A percentile compares a stretch with the other conserved stretches of the same genome.
Conservation (phyloP, 2,888 invertebrate genomes). For the Tipula lateralis region DNA sequence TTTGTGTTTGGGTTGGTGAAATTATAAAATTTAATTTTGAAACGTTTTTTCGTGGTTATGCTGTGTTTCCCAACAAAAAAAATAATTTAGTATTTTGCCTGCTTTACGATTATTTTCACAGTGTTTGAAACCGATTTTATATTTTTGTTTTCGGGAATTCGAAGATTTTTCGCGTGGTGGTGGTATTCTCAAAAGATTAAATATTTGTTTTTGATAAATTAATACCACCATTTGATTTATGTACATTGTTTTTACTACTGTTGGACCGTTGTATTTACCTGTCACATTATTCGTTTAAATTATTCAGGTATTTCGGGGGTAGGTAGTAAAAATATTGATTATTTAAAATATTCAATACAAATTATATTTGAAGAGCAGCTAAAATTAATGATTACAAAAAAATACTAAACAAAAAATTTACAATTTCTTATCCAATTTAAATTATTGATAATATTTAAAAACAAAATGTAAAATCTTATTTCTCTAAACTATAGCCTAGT, state of each 20-base stretch:
- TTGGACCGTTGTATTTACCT: neutral
- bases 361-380: neutral
- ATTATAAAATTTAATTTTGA: slow-evolving; percentile 19
- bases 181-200: neutral
- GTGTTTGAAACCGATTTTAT: neutral
- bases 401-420: too few relatives aligned
- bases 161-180: neutral
- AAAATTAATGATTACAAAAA: neutral
- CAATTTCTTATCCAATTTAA: too few relatives aligned
- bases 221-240: slow-evolving; percentile 19
- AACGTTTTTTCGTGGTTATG: neutral
- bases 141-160: neutral
- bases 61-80: neutral
- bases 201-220: slow-evolving; percentile 19
- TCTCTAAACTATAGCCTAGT: too few relatives aligned
- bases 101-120: neutral
- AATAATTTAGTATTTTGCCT: neutral
- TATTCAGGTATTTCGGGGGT: neutral
- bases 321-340: neutral
- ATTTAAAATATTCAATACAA: neutral
- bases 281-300: neutral
- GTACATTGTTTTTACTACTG: neutral
- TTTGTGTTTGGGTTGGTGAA: neutral
- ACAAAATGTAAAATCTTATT: too few relatives aligned
- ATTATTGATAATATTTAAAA: too few relatives aligned